Base-by-base conservation (phyloP, 2,113 vertebrate species). In the Eulacestoma nigropectus region DNA sequence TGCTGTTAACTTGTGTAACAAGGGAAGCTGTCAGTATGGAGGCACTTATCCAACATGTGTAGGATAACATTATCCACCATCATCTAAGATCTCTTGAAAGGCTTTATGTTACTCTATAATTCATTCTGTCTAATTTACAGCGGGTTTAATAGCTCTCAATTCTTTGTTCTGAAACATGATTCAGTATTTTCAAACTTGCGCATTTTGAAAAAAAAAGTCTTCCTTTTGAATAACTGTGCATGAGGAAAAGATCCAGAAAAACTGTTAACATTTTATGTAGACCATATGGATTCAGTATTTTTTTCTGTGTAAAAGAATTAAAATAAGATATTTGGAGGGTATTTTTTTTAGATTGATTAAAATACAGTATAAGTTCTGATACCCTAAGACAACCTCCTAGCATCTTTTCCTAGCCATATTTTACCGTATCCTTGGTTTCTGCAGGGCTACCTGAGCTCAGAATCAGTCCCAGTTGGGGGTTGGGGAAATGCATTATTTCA, bases 371-470 rank as follows among this genome's bases (percentile, higher is more conserved):
- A 57, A 93, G 89, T 74, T 37, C 52, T 35, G 33, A 60, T 94
- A 92, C 12, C 59, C 83, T 87, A 90, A 91, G 59, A 96, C 72
- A 95, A 95, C 60, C 90, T 93, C 91, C 98, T 96, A 97, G 96
- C 96, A 89, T 96, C 56, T 97, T 97, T 97, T 88, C 93, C 76
- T 81, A 93, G 75, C 96, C 96, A 85, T 96, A 75, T 96, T 96
- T 98, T 96, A 87, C 10, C 27, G 33, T 97, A 97, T 95, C 92
- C 73, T 96, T 98, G 97, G 96, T 94, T 98, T 96, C 96, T 97
- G 80, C 95, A 95, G 95, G 96, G 96, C 44, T 96, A 97, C 98
- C 98, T 98, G 96, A 98, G 97, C 97, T 98, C 97, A 98, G 97
- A 97, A 98, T 98, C 97, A 94, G 96, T 98, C 97, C 96, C 95